These are phyloP conservation scores for Cosmopolites sordidus DNA, from an alignment of 2,888 invertebrate genomes.

Conservation along the genomic window DNA sequence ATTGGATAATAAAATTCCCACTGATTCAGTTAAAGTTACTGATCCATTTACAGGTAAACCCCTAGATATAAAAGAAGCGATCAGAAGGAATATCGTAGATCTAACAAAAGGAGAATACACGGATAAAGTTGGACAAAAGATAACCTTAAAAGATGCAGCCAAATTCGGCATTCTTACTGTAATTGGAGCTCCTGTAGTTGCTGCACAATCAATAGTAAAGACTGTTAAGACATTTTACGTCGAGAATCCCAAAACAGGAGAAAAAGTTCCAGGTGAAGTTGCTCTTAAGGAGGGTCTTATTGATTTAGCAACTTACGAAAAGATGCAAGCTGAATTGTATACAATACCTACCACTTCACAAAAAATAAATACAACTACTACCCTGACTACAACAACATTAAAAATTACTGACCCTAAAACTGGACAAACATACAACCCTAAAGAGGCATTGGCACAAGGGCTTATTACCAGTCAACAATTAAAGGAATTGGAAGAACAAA, in stretches of 20 bases:
- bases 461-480: conserved; percentile 32
- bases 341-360: conserved; percentile 59
- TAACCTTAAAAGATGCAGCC: conserved; percentile 69
- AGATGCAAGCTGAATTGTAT: conserved; percentile 50
- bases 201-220: conserved; percentile 65
- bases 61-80: conserved; percentile 69
- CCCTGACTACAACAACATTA: conserved; percentile 39
- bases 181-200: conserved; percentile 69
- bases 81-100: conserved; percentile 71
- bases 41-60: conserved; percentile 66
- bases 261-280: conserved; percentile 73
- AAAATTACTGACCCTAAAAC: conserved; percentile 51
- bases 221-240: conserved; percentile 58
- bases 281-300: conserved; percentile 75
- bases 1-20: conserved; percentile 67
- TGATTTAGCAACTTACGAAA: conserved; percentile 54
- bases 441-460: conserved; percentile 48
- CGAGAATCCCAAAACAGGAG: conserved; percentile 75
- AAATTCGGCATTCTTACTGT: conserved; percentile 74
- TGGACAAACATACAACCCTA: conserved; percentile 45
- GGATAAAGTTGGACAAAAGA: conserved; percentile 61
- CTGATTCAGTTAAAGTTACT: conserved; percentile 62
- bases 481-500: conserved; percentile 18
- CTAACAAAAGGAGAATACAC: conserved; percentile 64
- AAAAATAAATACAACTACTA: conserved; percentile 1